Base-by-base conservation (phyloP, 2,888 invertebrate species). In the Desoria tigrina region DNA sequence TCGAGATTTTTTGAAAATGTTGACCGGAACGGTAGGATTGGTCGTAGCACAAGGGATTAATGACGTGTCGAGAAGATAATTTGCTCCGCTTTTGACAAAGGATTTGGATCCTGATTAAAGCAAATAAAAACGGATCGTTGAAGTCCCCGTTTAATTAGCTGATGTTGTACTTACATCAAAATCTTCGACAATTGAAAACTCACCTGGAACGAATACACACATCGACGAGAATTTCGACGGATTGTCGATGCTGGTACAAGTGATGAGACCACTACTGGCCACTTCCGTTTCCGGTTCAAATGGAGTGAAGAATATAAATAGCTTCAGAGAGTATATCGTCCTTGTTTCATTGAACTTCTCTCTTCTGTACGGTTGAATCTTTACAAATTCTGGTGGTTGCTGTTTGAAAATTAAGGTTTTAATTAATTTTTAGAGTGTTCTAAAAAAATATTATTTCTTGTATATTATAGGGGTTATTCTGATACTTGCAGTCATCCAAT, bases 21-120 rank as follows among this genome's bases (percentile, higher is more conserved):
- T 32, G 28, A 55, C 55, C 4, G 3, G 27, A 4, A 27, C 32
- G 6, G 55, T 55, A 11, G 55, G 55, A 21, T 55, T n/a, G n/a
- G 28, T 55, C 4, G 55, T 55, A 55, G 55, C 9, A 28, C 55
- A 55, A 14, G 55, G 55, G 28, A 55, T 28, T n/a, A 55, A 3
- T 16, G 11, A 4, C 4, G 14, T 21, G 55, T n/a, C 27, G 21
- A 9, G 24, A 53, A 7, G 6, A 18, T 11, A n/a, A n/a, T 11
- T 7, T 24, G 53, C 26, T 53, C 53, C 4, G 14, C 21, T 24
- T n/a, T 53, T n/a, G n/a, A n/a, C n/a, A n/a, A n/a, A n/a, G n/a
- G n/a, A n/a, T n/a, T n/a, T n/a, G n/a, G n/a, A n/a, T n/a, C n/a
- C n/a, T n/a, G n/a, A n/a, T n/a, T n/a, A n/a, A n/a, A n/a, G n/a